phyloP scores from a whole-genome alignment of 2,797 vertebrate genomes.

The Peromyscus eremicus region DNA sequence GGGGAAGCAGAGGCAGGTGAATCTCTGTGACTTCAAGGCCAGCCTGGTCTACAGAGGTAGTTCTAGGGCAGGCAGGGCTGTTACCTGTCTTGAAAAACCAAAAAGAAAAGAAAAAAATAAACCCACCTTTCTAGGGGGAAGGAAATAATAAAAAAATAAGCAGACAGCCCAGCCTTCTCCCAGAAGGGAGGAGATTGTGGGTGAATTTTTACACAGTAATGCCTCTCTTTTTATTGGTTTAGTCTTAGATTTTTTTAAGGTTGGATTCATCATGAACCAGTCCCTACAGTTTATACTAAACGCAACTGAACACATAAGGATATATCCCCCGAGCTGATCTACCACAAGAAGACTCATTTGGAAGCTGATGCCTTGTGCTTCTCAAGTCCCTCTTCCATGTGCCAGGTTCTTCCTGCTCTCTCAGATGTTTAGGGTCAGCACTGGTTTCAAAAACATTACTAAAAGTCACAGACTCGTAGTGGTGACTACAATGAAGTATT shows the following conservation, averaged over 20 bases:
- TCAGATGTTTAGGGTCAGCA: neutral
- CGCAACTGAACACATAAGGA: neutral
- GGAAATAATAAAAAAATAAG: neutral
- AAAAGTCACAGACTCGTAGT: neutral
- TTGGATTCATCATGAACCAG: neutral
- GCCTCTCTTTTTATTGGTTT: neutral
- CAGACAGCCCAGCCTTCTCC: neutral
- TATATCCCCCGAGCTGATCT: neutral
- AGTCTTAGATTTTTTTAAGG: neutral
- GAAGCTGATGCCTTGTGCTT: neutral
- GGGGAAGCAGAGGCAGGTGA: too few relatives aligned
- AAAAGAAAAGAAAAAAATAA: neutral
- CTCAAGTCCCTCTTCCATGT: neutral
- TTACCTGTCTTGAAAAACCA: neutral
- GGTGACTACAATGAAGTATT: neutral
- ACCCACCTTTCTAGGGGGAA: neutral
- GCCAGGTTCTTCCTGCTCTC: neutral
- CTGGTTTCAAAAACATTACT: neutral
- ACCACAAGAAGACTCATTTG: neutral
- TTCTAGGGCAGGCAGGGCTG: too few relatives aligned
- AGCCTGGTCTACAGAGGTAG: too few relatives aligned
- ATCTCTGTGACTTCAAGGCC: too few relatives aligned
- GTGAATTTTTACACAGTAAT: neutral
- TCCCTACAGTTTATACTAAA: neutral
- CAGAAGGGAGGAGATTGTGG: neutral